Evolutionary conservation across 2,888 invertebrate genomes (phyloP).

Genomic region (Conus canariensis): DNA sequence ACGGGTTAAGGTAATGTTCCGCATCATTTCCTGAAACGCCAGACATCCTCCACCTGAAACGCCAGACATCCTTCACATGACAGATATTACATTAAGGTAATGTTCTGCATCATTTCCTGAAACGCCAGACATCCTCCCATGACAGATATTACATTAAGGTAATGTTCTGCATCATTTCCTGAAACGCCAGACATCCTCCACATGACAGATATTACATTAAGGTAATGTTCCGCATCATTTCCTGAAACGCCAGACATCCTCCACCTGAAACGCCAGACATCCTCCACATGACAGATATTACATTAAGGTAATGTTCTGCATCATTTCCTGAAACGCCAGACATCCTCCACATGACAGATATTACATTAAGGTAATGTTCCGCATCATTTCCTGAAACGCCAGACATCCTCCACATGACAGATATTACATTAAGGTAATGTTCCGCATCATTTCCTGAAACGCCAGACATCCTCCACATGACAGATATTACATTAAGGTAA

Average conservation of each 20-base stretch:
- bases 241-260: conserved; percentile 51
- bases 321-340: not conserved
- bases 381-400: conserved; percentile 58
- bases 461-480: too few species aligned
- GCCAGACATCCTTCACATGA: too few species aligned
- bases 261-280: too few species aligned
- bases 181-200: too few species aligned
- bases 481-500: conserved; percentile 45
- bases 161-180: not conserved
- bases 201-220: conserved; percentile 20
- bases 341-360: too few species aligned
- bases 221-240: conserved; percentile 58
- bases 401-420: not conserved
- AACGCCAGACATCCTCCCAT: conserved; percentile 21
- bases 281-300: too few species aligned
- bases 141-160: too few species aligned
- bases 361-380: conserved; percentile 55
- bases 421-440: not conserved
- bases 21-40: conserved; percentile 58
- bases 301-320: not conserved
- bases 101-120: conserved; percentile 60
- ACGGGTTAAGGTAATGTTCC: conserved; percentile 57
- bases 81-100: conserved; percentile 45
- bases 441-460: not conserved
- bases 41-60: not conserved